phyloP scores from a whole-genome alignment of 2,797 vertebrate species.

The Acanthis flammea region DNA sequence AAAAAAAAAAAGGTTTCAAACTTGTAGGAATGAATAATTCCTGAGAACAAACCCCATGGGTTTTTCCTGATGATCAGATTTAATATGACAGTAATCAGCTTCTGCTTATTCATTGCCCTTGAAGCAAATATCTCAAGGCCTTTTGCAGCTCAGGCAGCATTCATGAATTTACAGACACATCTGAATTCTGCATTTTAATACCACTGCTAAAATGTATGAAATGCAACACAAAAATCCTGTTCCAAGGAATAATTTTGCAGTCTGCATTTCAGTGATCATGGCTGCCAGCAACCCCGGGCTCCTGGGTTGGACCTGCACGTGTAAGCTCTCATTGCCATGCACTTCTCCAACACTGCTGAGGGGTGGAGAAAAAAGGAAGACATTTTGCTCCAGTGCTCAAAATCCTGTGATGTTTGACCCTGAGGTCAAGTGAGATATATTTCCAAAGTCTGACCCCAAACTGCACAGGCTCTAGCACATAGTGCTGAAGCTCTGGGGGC shows the following conservation, averaged over 20 bases:
- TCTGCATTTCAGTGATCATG: neutral
- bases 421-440: neutral
- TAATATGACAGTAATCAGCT: constrained; percentile 55
- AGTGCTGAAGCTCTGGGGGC: neutral
- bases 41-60: constrained; percentile 33
- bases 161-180: neutral
- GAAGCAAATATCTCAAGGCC: neutral
- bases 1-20: neutral
- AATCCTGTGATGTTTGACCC: neutral
- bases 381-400: neutral
- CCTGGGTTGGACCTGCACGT: neutral
- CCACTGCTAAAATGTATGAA: neutral
- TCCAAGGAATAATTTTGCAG: neutral
- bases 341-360: neutral
- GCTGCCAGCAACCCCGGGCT: neutral
- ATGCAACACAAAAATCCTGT: neutral
- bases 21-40: neutral
- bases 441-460: neutral
- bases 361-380: neutral
- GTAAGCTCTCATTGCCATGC: neutral
- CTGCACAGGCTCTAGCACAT: fast-evolving
- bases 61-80: constrained; percentile 43
- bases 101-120: constrained; percentile 49
- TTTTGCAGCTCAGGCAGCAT: neutral
- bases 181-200: neutral